Evolutionary conservation across 2,113 vertebrate genomes (phyloP).

Genomic region (Dipodomys merriami): DNA sequence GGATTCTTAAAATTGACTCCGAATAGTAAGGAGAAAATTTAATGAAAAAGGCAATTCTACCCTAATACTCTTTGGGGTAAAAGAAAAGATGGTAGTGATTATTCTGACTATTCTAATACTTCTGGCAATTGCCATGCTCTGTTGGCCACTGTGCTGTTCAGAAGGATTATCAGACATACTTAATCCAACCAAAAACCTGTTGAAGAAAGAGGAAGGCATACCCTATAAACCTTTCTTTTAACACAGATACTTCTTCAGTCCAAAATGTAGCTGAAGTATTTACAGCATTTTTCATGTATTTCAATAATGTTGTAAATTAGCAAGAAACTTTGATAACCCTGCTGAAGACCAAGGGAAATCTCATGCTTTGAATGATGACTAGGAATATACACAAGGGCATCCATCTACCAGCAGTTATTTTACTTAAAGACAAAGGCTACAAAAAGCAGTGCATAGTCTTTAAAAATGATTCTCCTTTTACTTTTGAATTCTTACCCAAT

Average conservation of each 20-base stretch:
- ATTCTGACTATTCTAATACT: neutral
- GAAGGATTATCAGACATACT: neutral
- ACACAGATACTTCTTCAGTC: neutral
- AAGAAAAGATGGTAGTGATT: neutral
- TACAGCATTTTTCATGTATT: neutral
- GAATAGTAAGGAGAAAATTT: neutral
- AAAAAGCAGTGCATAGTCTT: neutral
- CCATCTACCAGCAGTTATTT: neutral
- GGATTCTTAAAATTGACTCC: neutral
- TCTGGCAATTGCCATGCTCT: neutral
- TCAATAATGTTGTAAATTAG: neutral
- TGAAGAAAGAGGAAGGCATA: neutral
- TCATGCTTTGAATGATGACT: neutral
- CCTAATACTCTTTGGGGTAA: neutral
- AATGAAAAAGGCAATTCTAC: neutral
- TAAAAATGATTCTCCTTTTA: neutral
- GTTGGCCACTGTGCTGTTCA: neutral
- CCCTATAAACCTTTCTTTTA: neutral
- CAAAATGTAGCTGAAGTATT: neutral
- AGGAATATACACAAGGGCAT: neutral
- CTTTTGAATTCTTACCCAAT: neutral
- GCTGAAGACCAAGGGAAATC: neutral
- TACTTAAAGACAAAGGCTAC: neutral
- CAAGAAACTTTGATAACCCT: neutral
- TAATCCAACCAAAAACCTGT: neutral